phyloP scores from a whole-genome alignment of 2,888 invertebrate genomes.

The Andricus curvator region DNA sequence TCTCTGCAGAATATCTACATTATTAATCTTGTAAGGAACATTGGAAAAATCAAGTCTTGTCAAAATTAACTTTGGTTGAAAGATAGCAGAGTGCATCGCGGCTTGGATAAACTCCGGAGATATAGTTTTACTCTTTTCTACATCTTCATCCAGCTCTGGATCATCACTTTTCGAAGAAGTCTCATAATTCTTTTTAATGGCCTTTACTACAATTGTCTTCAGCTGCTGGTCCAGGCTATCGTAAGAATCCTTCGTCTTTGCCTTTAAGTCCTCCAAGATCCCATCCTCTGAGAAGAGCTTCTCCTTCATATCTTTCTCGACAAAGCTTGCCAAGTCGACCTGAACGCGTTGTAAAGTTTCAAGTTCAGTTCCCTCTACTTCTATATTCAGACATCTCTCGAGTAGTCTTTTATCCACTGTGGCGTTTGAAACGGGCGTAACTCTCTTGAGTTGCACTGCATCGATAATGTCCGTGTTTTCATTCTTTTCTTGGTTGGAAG shows the following conservation, averaged over 20 bases:
- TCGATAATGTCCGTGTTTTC: constrained; percentile 73
- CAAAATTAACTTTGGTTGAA: constrained; percentile 70
- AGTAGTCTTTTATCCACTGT: constrained; percentile 50
- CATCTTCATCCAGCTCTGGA: constrained; percentile 16
- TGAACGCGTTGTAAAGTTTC: constrained; percentile 69
- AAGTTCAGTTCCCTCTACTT: constrained; percentile 71
- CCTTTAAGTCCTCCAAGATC: constrained; percentile 7
- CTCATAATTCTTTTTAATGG: constrained; percentile 71
- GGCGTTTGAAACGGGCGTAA: constrained; percentile 57
- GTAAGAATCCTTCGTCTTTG: constrained; percentile 56
- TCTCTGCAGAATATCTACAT: constrained; percentile 53
- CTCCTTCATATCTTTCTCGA: constrained; percentile 68
- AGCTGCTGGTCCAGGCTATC: constrained; percentile 68
- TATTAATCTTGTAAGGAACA: constrained; percentile 58
- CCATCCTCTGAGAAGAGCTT: constrained; percentile 39
- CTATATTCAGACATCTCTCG: constrained; percentile 72
- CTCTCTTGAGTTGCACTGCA: constrained; percentile 70
- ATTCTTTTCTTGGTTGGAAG: constrained; percentile 54
- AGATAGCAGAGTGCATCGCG: constrained; percentile 64
- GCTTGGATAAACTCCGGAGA: constrained; percentile 65
- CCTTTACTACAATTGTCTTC: constrained; percentile 70
- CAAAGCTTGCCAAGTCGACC: constrained; percentile 66
- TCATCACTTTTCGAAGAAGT: constrained; percentile 52
- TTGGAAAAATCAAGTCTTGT: constrained; percentile 60
- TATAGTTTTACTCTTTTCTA: constrained; percentile 54